Evolutionary conservation across 1,140 invertebrate genomes (phyloP), one percentile per base, ranked within the genome.

Genomic region (Lanistes nyassanus): DNA sequence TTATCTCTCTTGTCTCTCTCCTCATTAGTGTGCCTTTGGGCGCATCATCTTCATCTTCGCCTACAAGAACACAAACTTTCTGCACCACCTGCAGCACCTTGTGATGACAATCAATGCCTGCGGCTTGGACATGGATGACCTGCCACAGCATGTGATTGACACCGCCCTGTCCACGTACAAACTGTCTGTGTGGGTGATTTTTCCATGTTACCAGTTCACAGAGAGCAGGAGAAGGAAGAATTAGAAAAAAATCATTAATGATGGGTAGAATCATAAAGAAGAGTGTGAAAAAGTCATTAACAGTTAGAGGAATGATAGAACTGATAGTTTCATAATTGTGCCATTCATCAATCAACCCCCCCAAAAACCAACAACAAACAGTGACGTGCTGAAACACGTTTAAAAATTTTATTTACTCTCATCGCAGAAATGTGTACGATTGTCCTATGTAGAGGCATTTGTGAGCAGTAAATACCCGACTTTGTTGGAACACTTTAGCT

Each of bases 151-250:
- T 78, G 86, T 88, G 13, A 82, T 88, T 47, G 81, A 85, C 79
- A 83, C 86, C 60, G 87, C 87, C 6, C 79, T 89, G 3, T 88
- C 87, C 19, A 89, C 87, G 2, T 89, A 88, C 76, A 89, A 88
- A 77, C 79, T 89, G 4, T 87, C 83, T 36, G 67, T 83, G 88
- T 89, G 83, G 85, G 86, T 83, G 47, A 36, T 47, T n/a, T n/a
- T n/a, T n/a, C n/a, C n/a, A n/a, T n/a, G n/a, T 13, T 47, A 19
- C 39, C 26, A 34, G 11, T 31, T 29, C 16, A 64, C 11, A 64
- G 60, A 64, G 23, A 64, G 31, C 11, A 64, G 31, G 29, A 13
- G 13, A 29, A 64, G 23, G 51, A 13, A 13, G 13, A 53, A 23
- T 53, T 23, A 53, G 51, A 53, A 23, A 53, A 53, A 23, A 53